Base-by-base conservation (phyloP, 2,113 vertebrate species). In the Oenanthe oenanthe region DNA sequence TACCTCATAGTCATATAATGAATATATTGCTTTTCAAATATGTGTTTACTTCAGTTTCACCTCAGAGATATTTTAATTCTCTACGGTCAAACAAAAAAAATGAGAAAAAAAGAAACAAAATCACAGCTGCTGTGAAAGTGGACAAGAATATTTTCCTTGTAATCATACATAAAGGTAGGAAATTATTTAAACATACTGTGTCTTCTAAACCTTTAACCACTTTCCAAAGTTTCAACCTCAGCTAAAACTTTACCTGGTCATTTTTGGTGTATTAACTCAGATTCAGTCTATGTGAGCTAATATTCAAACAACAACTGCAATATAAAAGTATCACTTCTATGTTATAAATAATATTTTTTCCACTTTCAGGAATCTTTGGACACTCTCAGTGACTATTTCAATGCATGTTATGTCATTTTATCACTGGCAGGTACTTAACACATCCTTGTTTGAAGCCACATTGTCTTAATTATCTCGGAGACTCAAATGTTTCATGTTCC, bases 1-100 rank as follows among this genome's bases (percentile, higher is more conserved):
- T 45, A 68, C 2, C 51, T 8, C 3, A 62, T 4, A 40, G 40
- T 56, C 1, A 2, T 36, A 38, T 7, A 4, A 72, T 45, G 2
- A 70, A 68, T 28, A 60, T 17, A 65, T 4, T 73, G 7, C 5
- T 68, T 20, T 73, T 67, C 72, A 81, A 66, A 45, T 18, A 17
- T n/a, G 36, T 36, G 3, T 50, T 70, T 81, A 42, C 38, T 62
- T 86, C 36, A 72, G 6, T 20, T 45, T 51, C 8, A 75, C 9
- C 6, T 75, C 4, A 1, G 20, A 84, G 13, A 45, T 22, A 16
- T 34, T 93, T 91, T 48, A 74, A 45, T 53, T 62, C 32, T 53
- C 5, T 38, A 28, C 25, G 6, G 3, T 13, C 7, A 54, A 78
- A 74, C 14, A 17, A 26, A 60, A 58, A 65, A 20, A 17, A 9